Evolutionary conservation across 1,140 invertebrate species (phyloP).

Genomic region (Penaeus indicus): DNA sequence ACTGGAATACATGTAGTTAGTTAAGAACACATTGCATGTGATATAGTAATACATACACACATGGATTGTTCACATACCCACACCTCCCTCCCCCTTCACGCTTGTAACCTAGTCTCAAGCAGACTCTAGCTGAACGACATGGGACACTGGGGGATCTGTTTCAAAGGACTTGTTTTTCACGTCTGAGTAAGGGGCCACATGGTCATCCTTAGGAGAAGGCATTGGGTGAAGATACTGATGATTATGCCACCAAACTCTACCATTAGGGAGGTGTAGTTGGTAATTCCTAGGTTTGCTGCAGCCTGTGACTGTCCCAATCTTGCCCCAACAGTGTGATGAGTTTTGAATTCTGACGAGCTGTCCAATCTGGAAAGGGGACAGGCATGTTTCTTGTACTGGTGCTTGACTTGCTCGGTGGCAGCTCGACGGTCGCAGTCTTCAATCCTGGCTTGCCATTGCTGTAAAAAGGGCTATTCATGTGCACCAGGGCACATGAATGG

Average conservation of each 20-base stretch:
- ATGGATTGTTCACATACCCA: no score
- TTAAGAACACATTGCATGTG: no score
- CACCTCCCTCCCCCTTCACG: no score
- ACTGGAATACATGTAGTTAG: no score
- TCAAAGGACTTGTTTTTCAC: background rate
- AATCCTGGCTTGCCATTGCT: background rate
- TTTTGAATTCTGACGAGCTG: background rate
- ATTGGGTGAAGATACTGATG: slow-evolving; percentile 11
- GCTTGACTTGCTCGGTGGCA: background rate
- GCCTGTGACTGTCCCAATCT: slow-evolving; percentile 10
- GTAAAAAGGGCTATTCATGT: no score
- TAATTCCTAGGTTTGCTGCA: background rate
- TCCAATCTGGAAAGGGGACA: slow-evolving; percentile 9
- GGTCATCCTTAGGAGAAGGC: background rate
- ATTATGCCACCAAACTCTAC: slow-evolving; percentile 4
- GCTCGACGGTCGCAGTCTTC: no score
- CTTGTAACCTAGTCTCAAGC: no score
- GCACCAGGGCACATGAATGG: background rate
- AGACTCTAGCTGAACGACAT: no score
- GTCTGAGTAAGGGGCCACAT: background rate
- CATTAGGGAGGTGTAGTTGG: background rate
- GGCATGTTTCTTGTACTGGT: slow-evolving; percentile 4
- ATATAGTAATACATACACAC: no score
- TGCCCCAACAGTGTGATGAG: slow-evolving; percentile 4
- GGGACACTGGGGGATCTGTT: no score